Conservation (phyloP, 2,113 vertebrate genomes). For the Petaurus breviceps region DNA sequence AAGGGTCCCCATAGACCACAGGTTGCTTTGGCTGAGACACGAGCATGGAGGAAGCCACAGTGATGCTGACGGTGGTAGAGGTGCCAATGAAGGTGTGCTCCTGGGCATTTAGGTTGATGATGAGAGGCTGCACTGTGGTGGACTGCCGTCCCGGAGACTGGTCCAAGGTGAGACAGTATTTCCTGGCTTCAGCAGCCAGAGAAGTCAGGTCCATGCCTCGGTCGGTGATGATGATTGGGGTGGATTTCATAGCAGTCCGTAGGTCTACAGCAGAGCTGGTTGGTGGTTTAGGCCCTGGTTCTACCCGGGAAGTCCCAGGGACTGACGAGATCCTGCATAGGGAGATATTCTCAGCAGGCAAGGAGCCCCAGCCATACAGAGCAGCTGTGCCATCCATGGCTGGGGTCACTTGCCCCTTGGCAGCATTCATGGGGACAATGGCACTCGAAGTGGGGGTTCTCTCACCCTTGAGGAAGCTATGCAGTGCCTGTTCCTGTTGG, state of each 20-base stretch:
- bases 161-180: slow-evolving; percentile 92
- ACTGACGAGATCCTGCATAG: slow-evolving; percentile 93
- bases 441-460: slow-evolving; percentile 77
- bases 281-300: slow-evolving; percentile 87
- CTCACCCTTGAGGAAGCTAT: slow-evolving; percentile 84
- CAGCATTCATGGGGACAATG: slow-evolving; percentile 37
- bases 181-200: slow-evolving; percentile 92
- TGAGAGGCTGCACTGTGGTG: slow-evolving; percentile 94
- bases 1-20: slow-evolving; percentile 94
- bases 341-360: slow-evolving; percentile 93
- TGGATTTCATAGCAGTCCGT: slow-evolving; percentile 90
- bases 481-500: slow-evolving; percentile 81
- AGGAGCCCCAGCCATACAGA: slow-evolving; percentile 87
- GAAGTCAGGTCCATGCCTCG: slow-evolving; percentile 99
- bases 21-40: slow-evolving; percentile 93
- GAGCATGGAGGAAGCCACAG: slow-evolving; percentile 92
- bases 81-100: slow-evolving; percentile 91
- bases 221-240: slow-evolving; percentile 98
- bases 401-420: slow-evolving; percentile 83
- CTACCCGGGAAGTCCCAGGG: slow-evolving; percentile 90
- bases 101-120: slow-evolving; percentile 97
- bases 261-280: slow-evolving; percentile 91
- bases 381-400: slow-evolving; percentile 82
- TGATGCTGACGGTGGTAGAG: slow-evolving; percentile 91
- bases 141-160: slow-evolving; percentile 90